Evolutionary conservation across 2,113 vertebrate species (phyloP).

Genomic region (Ginglymostoma cirratum): DNA sequence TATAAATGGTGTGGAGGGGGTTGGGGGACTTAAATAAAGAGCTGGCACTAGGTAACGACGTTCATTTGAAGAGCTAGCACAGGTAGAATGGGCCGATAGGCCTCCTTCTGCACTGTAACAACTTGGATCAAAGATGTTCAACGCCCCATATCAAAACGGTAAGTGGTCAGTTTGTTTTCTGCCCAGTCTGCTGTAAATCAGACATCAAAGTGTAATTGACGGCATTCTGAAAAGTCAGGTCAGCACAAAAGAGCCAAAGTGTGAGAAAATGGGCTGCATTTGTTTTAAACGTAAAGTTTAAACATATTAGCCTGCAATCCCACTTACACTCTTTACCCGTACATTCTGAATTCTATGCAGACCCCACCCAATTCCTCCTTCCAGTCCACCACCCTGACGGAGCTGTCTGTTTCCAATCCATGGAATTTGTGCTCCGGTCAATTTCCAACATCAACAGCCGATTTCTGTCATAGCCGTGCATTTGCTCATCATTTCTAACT

Average conservation of each 20-base stretch:
- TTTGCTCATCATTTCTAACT: neutral
- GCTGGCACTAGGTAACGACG: too few relatives aligned
- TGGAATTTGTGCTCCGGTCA: neutral
- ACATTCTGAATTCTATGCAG: neutral
- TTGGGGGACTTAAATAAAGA: too few relatives aligned
- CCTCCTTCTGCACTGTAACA: too few relatives aligned
- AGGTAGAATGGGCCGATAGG: too few relatives aligned
- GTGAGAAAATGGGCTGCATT: neutral
- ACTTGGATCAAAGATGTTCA: too few relatives aligned
- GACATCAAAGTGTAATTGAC: neutral
- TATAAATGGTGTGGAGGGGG: too few relatives aligned
- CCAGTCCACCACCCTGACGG: neutral
- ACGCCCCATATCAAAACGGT: too few relatives aligned
- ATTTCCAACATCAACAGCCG: neutral
- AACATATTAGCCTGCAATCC: neutral
- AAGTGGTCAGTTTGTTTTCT: neutral
- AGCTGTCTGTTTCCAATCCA: neutral
- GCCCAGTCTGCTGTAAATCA: neutral
- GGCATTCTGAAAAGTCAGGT: neutral
- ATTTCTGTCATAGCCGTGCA: neutral
- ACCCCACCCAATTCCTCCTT: neutral
- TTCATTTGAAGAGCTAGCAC: too few relatives aligned
- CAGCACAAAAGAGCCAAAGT: neutral
- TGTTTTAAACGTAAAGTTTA: neutral
- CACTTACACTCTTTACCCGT: neutral